Percentiles rank a stretch among this genome's conserved stretches.
Evolutionary conservation across 2,888 invertebrate species (phyloP).

Genomic region (Ischnura elegans): DNA sequence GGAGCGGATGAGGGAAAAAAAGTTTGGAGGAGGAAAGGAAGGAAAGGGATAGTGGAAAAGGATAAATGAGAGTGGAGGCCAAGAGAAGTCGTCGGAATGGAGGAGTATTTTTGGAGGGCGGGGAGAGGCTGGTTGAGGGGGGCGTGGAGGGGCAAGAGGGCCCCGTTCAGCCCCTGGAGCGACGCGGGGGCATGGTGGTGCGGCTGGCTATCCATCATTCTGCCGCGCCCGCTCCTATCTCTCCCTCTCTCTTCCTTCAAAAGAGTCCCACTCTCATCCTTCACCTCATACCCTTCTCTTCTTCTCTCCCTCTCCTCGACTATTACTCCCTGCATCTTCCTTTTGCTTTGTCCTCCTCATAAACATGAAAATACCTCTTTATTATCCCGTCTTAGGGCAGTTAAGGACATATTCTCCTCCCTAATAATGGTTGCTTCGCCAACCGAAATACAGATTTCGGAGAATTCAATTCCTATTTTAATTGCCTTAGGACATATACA

Average conservation of each 20-base stretch:
- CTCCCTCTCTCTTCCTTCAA: constrained; percentile 42
- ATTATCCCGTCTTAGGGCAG: too few species aligned
- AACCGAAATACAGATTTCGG: too few species aligned
- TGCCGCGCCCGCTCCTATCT: constrained; percentile 54
- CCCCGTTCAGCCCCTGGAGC: constrained; percentile 20
- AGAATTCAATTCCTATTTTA: too few species aligned
- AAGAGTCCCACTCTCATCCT: constrained; percentile 19
- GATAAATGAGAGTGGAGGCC: constrained; percentile 7
- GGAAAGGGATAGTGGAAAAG: background rate
- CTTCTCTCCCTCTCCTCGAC: background rate
- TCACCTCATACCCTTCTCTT: background rate
- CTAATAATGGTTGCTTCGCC: too few species aligned
- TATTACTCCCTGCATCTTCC: background rate
- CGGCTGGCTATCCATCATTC: constrained; percentile 64
- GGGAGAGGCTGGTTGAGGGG: background rate
- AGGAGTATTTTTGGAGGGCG: background rate
- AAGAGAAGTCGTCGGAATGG: background rate
- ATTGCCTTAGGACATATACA: too few species aligned
- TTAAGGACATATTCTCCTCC: too few species aligned
- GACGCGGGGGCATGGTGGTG: constrained; percentile 5
- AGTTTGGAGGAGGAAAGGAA: background rate
- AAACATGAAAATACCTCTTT: background rate
- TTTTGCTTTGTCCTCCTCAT: background rate
- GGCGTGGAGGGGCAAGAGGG: background rate
- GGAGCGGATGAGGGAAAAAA: background rate